These are phyloP conservation scores for Suillia variegata DNA, from an alignment of 2,888 invertebrate species.

Conservation along the genomic window DNA sequence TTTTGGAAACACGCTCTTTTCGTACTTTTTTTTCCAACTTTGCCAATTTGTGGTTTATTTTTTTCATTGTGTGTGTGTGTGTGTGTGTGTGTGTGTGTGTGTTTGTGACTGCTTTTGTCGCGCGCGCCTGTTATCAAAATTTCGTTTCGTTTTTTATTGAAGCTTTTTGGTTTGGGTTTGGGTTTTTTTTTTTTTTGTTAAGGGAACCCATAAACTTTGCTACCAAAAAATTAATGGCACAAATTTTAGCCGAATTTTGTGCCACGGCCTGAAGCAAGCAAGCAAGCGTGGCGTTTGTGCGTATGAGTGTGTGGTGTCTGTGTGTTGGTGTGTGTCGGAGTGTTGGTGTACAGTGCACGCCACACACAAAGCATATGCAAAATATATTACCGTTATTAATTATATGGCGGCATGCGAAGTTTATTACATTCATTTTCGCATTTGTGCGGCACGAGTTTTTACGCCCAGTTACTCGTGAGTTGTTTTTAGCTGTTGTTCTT, in stretches of 20 bases:
- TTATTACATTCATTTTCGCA: conserved; percentile 32
- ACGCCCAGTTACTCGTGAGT: conserved; percentile 26
- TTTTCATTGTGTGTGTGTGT: not conserved
- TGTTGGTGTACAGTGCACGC: too few species aligned
- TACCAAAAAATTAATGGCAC: conserved; percentile 6
- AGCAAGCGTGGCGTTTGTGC: conserved; percentile 8
- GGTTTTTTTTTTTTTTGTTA: not conserved
- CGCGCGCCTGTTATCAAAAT: conserved; percentile 6
- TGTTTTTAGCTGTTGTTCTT: too few species aligned
- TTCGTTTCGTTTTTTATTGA: conserved; percentile 4
- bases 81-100: not conserved
- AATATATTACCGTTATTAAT: conserved; percentile 42
- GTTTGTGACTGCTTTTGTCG: not conserved
- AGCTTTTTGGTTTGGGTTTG: not conserved
- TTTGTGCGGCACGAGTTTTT: conserved; percentile 26
- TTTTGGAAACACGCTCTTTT: conserved; percentile 3
- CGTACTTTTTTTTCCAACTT: not conserved
- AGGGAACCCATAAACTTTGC: not conserved
- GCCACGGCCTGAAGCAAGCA: conserved; percentile 13
- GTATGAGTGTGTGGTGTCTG: too few species aligned
- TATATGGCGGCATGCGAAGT: conserved; percentile 38
- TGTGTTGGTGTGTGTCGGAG: too few species aligned
- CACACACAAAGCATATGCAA: conserved; percentile 26
- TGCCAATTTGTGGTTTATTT: conserved; percentile 10
- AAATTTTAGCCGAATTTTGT: not conserved